phyloP scores from a whole-genome alignment of 2,797 vertebrate genomes.

The Prionace glauca region DNA sequence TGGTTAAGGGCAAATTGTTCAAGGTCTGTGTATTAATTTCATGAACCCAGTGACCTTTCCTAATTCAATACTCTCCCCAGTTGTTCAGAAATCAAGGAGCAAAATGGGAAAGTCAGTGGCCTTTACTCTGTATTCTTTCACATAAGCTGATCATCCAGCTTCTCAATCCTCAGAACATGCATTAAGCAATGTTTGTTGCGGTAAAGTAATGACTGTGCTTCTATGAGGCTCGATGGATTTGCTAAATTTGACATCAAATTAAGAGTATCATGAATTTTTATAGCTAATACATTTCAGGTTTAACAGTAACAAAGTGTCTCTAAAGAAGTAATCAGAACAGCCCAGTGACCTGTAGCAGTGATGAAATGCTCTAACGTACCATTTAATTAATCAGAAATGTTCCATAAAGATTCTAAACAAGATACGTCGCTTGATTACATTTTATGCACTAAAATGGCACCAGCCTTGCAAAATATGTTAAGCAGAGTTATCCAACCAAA shows the following conservation, averaged over 20 bases:
- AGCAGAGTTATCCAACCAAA: not conserved
- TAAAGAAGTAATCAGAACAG: not conserved
- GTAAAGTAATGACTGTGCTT: not conserved
- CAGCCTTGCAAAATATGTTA: not conserved
- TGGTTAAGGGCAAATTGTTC: not conserved
- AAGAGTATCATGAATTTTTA: conserved; percentile 26
- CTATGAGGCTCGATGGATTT: not conserved
- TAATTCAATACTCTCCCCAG: not conserved
- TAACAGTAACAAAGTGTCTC: not conserved
- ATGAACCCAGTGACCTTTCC: not conserved
- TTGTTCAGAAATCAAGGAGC: not conserved
- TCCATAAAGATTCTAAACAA: not conserved
- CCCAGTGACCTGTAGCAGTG: not conserved
- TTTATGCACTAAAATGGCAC: conserved; percentile 26
- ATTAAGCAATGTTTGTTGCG: not conserved
- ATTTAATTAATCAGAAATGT: not conserved
- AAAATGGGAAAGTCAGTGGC: not conserved
- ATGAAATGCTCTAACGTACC: not conserved
- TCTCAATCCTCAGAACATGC: not conserved
- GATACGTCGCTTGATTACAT: not conserved
- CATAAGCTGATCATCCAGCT: not conserved
- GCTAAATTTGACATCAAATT: conserved; percentile 14
- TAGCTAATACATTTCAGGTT: not conserved
- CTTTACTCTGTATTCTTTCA: not conserved
- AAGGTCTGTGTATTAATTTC: not conserved